Conservation (phyloP, 2,888 invertebrate genomes). For the Heliconius charithonia region DNA sequence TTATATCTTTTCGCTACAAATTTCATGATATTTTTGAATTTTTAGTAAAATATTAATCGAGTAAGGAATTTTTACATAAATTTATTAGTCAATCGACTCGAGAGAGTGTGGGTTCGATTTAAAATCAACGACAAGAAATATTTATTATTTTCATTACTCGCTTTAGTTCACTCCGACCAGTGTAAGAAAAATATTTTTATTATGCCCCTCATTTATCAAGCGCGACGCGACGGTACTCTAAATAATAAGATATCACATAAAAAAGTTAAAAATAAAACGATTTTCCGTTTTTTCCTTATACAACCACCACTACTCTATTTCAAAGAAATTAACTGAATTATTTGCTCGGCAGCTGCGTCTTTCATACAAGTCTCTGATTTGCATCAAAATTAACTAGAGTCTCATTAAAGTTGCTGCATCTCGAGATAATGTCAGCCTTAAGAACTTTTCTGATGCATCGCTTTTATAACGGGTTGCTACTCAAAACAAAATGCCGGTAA, state of each 20-base stretch:
- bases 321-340: conserved; percentile 21
- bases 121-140: no score
- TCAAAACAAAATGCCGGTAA: background rate
- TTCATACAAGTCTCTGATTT: conserved; percentile 2
- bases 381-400: background rate
- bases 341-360: background rate
- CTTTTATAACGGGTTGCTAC: background rate
- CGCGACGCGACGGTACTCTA: background rate
- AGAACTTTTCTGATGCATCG: background rate
- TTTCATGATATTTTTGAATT: no score
- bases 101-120: no score
- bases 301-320: conserved; percentile 1
- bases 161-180: no score
- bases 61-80: no score
- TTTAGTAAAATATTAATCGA: no score
- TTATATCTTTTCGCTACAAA: no score
- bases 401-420: background rate
- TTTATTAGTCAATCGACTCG: no score
- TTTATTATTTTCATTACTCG: no score
- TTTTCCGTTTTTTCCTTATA: background rate
- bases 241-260: background rate
- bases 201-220: no score
- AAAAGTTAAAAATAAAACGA: background rate
- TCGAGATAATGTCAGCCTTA: background rate
- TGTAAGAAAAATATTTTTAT: no score